Evolutionary conservation across 2,797 vertebrate genomes (phyloP).

Genomic region (Phalanger gymnotis): DNA sequence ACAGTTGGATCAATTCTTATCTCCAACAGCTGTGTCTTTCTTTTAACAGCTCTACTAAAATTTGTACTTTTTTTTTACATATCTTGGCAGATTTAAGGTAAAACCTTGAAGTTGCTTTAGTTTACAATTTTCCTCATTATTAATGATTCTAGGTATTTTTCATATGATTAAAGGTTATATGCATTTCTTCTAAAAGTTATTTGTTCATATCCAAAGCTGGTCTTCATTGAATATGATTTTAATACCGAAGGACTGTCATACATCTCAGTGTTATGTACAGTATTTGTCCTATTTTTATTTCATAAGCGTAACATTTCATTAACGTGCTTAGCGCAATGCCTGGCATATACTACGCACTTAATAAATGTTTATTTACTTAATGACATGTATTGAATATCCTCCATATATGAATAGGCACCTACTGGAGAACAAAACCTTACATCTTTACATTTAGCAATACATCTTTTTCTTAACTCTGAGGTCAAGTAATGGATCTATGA

Average conservation of each 20-base stretch:
- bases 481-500: neutral
- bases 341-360: neutral
- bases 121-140: neutral
- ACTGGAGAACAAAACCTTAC: neutral
- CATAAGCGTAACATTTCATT: neutral
- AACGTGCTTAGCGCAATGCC: neutral
- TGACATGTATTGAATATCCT: neutral
- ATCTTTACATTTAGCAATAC: neutral
- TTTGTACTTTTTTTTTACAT: neutral
- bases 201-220: neutral
- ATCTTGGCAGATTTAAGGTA: neutral
- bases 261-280: neutral
- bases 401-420: neutral
- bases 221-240: neutral
- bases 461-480: neutral
- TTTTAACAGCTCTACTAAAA: neutral
- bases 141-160: neutral
- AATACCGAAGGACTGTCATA: conserved; percentile 7
- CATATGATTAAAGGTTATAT: neutral
- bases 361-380: neutral
- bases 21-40: neutral
- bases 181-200: neutral
- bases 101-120: neutral
- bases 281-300: neutral
- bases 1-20: neutral